Evolutionary conservation across 2,113 vertebrate genomes (phyloP).

Genomic region (Tetrao urogallus): DNA sequence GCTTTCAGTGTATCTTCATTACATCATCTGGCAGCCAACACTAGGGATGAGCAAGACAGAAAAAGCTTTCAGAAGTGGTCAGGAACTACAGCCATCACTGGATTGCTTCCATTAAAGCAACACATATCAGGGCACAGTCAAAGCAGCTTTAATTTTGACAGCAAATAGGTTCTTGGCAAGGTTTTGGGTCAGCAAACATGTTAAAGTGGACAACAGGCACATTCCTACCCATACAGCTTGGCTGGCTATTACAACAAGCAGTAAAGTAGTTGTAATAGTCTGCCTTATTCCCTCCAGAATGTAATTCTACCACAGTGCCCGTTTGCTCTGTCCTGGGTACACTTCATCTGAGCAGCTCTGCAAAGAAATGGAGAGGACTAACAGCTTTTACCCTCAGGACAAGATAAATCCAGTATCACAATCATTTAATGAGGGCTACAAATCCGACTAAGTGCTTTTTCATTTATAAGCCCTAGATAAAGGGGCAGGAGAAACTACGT

Average conservation of each 20-base stretch:
- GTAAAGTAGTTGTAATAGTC: not conserved
- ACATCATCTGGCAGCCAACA: not conserved
- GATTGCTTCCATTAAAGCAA: not conserved
- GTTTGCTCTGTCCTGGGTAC: constrained; percentile 4
- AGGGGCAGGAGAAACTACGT: not conserved
- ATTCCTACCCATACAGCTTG: not conserved
- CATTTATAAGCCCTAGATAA: constrained; percentile 44
- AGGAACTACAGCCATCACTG: not conserved
- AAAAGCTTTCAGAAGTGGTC: not conserved
- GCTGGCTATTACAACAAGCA: not conserved
- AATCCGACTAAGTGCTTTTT: constrained; percentile 44
- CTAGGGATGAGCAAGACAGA: not conserved
- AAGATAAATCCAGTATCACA: constrained; percentile 52
- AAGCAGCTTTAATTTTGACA: not conserved
- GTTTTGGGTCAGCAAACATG: not conserved
- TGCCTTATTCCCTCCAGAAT: not conserved
- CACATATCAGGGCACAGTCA: not conserved
- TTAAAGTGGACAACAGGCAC: not conserved
- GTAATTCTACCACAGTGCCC: not conserved
- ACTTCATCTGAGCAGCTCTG: constrained; percentile 1
- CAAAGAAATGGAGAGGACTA: constrained; percentile 34
- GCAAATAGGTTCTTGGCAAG: not conserved
- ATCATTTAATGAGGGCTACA: constrained; percentile 44
- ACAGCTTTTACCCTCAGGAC: constrained; percentile 41
- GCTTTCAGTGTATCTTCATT: not conserved